A percentile compares a stretch with the other conserved stretches of the same genome.
phyloP scores from a whole-genome alignment of 1,140 invertebrate species.

The Drosophila sulfurigaster region DNA sequence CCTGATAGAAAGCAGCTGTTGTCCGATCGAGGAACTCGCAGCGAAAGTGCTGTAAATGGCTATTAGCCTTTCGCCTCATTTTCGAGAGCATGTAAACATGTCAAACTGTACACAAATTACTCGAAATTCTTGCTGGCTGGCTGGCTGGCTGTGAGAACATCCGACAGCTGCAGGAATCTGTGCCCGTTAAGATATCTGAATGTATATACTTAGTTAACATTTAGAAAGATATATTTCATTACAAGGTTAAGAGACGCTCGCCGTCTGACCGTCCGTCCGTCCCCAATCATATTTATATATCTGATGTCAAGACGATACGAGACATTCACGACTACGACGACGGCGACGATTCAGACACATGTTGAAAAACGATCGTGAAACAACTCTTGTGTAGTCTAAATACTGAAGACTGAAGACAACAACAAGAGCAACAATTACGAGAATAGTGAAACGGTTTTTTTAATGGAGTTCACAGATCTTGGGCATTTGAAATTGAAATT shows the following conservation, averaged over 20 bases:
- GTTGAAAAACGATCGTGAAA: constrained; percentile 46
- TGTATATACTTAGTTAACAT: constrained; percentile 1
- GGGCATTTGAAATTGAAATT: constrained; percentile 53
- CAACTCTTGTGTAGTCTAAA: constrained; percentile 10
- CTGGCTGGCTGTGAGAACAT: constrained; percentile 33
- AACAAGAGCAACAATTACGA: constrained; percentile 46
- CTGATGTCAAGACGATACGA: constrained; percentile 62
- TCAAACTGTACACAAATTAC: constrained; percentile 64
- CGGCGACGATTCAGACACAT: constrained; percentile 56
- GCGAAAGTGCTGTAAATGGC: constrained; percentile 17
- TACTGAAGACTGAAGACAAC: constrained; percentile 21
- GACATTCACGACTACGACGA: constrained; percentile 31
- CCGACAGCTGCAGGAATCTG: constrained; percentile 76
- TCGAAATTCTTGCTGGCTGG: constrained; percentile 38
- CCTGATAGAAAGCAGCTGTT: constrained; percentile 67
- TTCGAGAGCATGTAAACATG: constrained; percentile 65
- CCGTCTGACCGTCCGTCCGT: constrained; percentile 5
- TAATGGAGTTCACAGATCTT: constrained; percentile 74
- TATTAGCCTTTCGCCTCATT: constrained; percentile 9
- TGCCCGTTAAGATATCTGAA: neutral
- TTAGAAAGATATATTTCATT: constrained; percentile 37
- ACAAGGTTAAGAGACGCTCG: constrained; percentile 58
- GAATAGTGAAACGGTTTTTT: constrained; percentile 62
- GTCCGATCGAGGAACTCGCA: neutral
- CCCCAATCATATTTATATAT: constrained; percentile 30